These are phyloP conservation scores for Volucella bombylans DNA, from an alignment of 2,888 invertebrate species.

Conservation along the genomic window DNA sequence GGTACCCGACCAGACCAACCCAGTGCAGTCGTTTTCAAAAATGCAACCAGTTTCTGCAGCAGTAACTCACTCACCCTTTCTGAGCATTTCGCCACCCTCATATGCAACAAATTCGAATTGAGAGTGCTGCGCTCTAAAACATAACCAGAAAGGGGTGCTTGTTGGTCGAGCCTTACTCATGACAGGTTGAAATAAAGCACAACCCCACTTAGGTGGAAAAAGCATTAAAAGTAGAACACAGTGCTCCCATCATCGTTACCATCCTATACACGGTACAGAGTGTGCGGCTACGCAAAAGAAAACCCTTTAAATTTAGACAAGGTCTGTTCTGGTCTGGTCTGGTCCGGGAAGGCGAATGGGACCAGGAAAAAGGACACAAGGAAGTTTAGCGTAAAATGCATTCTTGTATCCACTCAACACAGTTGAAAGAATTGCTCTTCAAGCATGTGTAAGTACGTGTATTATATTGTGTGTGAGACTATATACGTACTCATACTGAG, in stretches of 20 bases:
- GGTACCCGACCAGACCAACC: neutral
- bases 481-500: too few species aligned
- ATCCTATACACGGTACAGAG: slow-evolving; percentile 48
- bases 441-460: slow-evolving; percentile 41
- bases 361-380: neutral
- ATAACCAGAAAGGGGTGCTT: slow-evolving; percentile 8
- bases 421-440: slow-evolving; percentile 72
- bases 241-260: slow-evolving; percentile 24
- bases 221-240: slow-evolving; percentile 63
- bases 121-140: slow-evolving; percentile 6
- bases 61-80: neutral
- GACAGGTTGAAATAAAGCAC: slow-evolving; percentile 49
- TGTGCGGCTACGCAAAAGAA: slow-evolving; percentile 30
- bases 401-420: slow-evolving; percentile 66
- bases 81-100: slow-evolving; percentile 24
- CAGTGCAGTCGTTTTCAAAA: slow-evolving; percentile 11
- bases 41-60: slow-evolving; percentile 49
- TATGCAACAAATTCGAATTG: slow-evolving; percentile 54
- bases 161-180: slow-evolving; percentile 30
- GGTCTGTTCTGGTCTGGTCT: neutral
- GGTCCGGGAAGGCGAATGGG: neutral
- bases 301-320: slow-evolving; percentile 41
- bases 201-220: slow-evolving; percentile 60
- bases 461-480: slow-evolving; percentile 15
- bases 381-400: slow-evolving; percentile 49